Percentiles rank a stretch among this genome's conserved stretches.
Evolutionary conservation across 92 coral and sea anemone genomes (phyloP).

Genomic region (Galaxea fascicularis): DNA sequence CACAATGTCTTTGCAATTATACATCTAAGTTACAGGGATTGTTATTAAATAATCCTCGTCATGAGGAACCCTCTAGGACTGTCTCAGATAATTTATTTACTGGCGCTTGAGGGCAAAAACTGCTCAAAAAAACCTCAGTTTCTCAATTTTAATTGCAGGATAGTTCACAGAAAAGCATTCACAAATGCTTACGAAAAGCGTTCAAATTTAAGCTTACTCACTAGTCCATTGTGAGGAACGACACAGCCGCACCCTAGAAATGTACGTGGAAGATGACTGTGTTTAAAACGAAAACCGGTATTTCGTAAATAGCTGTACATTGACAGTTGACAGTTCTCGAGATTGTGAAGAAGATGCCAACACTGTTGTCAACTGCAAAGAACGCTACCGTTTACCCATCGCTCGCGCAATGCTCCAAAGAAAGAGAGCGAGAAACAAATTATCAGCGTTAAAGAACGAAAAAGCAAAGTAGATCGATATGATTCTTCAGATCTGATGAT

Average conservation of each 20-base stretch:
- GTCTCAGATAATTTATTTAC: too few species aligned
- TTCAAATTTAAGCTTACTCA: too few species aligned
- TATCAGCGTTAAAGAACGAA: not conserved
- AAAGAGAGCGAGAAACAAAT: not conserved
- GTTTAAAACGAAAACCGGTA: slow-evolving; percentile 16
- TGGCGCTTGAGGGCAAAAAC: not conserved
- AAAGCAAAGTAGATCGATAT: not conserved
- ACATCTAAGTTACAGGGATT: too few species aligned
- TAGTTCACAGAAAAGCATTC: not conserved
- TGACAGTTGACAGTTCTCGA: not conserved
- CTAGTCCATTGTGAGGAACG: not conserved
- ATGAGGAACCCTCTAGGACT: too few species aligned
- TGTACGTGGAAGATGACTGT: not conserved
- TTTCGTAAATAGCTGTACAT: not conserved
- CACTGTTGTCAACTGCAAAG: too few species aligned
- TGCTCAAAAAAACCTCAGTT: not conserved
- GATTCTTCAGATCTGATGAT: not conserved
- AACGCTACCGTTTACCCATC: too few species aligned
- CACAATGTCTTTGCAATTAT: too few species aligned
- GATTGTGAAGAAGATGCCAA: not conserved
- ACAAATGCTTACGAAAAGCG: not conserved
- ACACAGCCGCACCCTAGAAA: slow-evolving; percentile 18
- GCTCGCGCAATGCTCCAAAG: too few species aligned
- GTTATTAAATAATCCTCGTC: too few species aligned
- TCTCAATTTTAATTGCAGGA: not conserved